A percentile compares a stretch with the other conserved stretches of the same genome.
Evolutionary conservation across 2,797 vertebrate species (phyloP).

Genomic region (Crocodylus rhombifer): DNA sequence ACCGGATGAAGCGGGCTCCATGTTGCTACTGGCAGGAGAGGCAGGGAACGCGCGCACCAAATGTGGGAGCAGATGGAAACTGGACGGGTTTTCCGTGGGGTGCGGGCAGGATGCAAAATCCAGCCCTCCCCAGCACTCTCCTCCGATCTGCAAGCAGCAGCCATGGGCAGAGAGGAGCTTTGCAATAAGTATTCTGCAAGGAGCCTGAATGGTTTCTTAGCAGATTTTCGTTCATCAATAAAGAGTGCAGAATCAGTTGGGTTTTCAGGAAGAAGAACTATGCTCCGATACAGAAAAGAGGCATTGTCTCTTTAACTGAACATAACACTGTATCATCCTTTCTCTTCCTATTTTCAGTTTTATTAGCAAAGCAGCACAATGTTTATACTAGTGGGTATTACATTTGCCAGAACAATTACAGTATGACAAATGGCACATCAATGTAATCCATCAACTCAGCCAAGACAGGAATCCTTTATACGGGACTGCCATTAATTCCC

Average conservation of each 20-base stretch:
- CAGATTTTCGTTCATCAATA: not conserved
- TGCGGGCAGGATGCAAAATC: too few relatives aligned
- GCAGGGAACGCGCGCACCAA: too few relatives aligned
- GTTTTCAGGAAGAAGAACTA: constrained; percentile 35
- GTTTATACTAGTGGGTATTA: constrained; percentile 99
- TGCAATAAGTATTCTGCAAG: not conserved
- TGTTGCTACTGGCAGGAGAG: too few relatives aligned
- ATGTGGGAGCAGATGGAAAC: too few relatives aligned
- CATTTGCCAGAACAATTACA: constrained; percentile 99
- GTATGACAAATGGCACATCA: constrained; percentile 99
- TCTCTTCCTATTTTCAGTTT: constrained; percentile 92
- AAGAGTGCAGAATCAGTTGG: rapidly evolving
- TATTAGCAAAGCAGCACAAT: constrained; percentile 96
- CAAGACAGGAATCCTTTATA: constrained; percentile 99
- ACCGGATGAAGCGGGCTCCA: too few relatives aligned
- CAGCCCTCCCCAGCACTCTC: too few relatives aligned
- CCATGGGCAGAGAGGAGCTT: not conserved
- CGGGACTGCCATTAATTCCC: constrained; percentile 95
- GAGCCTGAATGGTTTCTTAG: not conserved
- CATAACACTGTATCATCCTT: constrained; percentile 91
- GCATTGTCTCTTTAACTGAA: constrained; percentile 85
- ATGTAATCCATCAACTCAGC: constrained; percentile 96
- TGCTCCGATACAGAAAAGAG: constrained; percentile 79
- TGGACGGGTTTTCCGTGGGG: too few relatives aligned
- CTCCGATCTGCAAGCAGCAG: too few relatives aligned